These are phyloP conservation scores for Martes flavigula DNA, from an alignment of 2,797 vertebrate species.

Conservation along the genomic window DNA sequence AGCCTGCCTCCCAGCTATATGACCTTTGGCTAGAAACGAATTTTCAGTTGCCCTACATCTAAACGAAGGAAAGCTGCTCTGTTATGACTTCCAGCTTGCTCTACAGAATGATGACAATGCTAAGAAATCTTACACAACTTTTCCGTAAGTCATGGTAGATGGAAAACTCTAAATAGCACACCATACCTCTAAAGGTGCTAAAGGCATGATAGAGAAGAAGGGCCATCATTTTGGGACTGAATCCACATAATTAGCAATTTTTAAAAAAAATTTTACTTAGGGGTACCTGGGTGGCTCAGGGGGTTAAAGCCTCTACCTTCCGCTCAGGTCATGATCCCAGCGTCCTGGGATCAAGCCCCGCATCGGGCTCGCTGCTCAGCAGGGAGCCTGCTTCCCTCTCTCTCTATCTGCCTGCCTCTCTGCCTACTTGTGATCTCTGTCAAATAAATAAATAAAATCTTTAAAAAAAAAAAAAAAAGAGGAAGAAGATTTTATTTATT, in stretches of 20 bases:
- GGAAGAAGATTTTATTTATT: neutral
- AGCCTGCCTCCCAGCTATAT: neutral
- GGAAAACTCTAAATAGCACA: neutral
- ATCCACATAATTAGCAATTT: neutral
- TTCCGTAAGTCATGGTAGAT: neutral
- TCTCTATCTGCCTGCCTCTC: too few species aligned
- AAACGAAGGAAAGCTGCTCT: neutral
- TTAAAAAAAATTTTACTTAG: too few species aligned
- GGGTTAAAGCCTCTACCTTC: too few species aligned
- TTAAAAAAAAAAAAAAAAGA: neutral
- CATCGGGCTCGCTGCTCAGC: too few species aligned
- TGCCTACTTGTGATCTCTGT: too few species aligned
- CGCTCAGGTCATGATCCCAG: too few species aligned
- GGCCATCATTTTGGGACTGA: neutral
- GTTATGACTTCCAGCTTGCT: neutral
- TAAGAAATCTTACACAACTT: neutral
- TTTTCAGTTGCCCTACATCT: neutral
- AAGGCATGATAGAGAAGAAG: neutral
- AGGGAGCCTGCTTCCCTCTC: too few species aligned
- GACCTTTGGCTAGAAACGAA: neutral
- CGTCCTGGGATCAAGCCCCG: too few species aligned
- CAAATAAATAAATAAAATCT: neutral
- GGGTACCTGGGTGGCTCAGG: too few species aligned
- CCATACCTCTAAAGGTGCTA: neutral
- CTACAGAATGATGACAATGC: neutral